phyloP scores from a whole-genome alignment of 2,113 vertebrate species.

The Osmerus mordax region DNA sequence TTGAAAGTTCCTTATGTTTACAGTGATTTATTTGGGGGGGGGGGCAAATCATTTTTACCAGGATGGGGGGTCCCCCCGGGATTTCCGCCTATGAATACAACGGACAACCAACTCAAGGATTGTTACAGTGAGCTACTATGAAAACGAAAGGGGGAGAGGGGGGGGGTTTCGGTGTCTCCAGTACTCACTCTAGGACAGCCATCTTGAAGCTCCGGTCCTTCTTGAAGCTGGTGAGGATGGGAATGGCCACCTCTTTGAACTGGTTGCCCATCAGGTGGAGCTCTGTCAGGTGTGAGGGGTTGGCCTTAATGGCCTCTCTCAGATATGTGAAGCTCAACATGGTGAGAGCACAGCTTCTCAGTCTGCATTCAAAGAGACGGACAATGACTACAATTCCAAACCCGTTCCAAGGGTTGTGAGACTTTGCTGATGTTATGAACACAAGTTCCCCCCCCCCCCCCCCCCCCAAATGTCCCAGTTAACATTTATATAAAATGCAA shows the following conservation, averaged over 20 bases:
- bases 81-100: too few species aligned
- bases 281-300: conserved; percentile 40
- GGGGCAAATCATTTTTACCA: too few species aligned
- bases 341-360: conserved; percentile 48
- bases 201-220: conserved; percentile 34
- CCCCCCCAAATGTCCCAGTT: too few species aligned
- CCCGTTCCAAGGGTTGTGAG: too few species aligned
- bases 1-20: too few species aligned
- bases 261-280: conserved; percentile 56
- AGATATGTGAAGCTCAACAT: conserved; percentile 34
- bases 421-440: too few species aligned
- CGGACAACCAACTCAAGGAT: not conserved
- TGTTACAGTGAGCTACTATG: too few species aligned
- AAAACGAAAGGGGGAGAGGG: too few species aligned
- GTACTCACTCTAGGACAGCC: conserved; percentile 45
- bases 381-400: too few species aligned
- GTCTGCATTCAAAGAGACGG: conserved; percentile 24
- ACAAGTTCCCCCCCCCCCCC: too few species aligned
- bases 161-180: not conserved
- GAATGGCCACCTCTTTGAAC: conserved; percentile 15
- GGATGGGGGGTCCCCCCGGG: too few species aligned
- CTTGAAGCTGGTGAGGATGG: conserved; percentile 22
- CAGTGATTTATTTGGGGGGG: too few species aligned
- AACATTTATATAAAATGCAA: not conserved
- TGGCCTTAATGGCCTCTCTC: conserved; percentile 37